These are phyloP conservation scores for Drosophila insularis DNA, from an alignment of 1,140 invertebrate species.

Conservation along the genomic window DNA sequence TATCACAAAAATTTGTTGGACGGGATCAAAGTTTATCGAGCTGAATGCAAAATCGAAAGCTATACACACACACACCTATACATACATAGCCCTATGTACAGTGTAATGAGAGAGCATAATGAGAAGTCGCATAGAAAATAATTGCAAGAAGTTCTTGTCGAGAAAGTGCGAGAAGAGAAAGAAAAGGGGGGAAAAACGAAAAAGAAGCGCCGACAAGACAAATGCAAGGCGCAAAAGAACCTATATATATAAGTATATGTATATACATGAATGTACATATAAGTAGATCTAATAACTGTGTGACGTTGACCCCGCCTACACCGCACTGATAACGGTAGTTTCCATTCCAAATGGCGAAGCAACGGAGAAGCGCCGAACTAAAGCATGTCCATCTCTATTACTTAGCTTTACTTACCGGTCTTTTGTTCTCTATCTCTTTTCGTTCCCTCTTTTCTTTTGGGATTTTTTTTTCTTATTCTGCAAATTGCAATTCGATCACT, in stretches of 20 bases:
- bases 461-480: background rate
- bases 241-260: conserved; percentile 1
- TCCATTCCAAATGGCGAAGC: conserved; percentile 57
- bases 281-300: conserved; percentile 34
- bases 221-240: conserved; percentile 42
- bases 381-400: conserved; percentile 25
- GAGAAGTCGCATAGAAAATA: conserved; percentile 23
- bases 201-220: conserved; percentile 21
- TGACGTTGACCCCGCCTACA: conserved; percentile 43
- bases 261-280: background rate
- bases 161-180: background rate
- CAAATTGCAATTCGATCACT: conserved; percentile 15
- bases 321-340: conserved; percentile 57
- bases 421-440: conserved; percentile 16
- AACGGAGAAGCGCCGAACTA: conserved; percentile 26
- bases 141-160: conserved; percentile 22
- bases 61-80: conserved; percentile 6
- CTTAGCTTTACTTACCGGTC: conserved; percentile 58
- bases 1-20: conserved; percentile 72
- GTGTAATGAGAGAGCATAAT: conserved; percentile 32
- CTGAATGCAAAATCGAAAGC: conserved; percentile 54
- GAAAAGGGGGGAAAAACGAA: conserved; percentile 7
- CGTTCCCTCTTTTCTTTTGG: background rate
- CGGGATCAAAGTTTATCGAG: conserved; percentile 82
- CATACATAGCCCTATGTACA: conserved; percentile 10